Percentiles rank a stretch among this genome's conserved stretches.
Conservation (phyloP, 2,113 vertebrate genomes). For the Bettongia penicillata region DNA sequence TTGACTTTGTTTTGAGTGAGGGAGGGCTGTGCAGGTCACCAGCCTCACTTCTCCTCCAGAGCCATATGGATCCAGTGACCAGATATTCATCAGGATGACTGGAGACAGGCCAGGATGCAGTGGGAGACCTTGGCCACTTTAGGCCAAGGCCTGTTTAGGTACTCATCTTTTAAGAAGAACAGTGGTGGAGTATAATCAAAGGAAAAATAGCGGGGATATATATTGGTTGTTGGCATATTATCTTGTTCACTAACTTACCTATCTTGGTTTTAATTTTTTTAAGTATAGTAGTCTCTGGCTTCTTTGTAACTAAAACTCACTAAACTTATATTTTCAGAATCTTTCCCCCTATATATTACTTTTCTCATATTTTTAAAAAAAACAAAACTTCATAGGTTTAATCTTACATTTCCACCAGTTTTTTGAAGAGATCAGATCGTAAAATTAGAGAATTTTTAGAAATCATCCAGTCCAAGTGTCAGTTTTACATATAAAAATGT, state of each 20-base stretch:
- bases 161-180: background rate
- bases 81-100: no score
- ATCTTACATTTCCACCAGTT: background rate
- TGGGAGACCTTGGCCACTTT: no score
- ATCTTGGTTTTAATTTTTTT: background rate
- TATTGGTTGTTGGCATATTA: background rate
- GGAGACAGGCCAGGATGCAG: no score
- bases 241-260: background rate
- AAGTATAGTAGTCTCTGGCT: background rate
- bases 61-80: no score
- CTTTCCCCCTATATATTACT: background rate
- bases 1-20: no score
- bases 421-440: background rate
- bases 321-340: background rate
- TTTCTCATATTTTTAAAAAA: background rate
- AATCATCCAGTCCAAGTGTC: background rate
- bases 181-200: background rate
- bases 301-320: background rate
- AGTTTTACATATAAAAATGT: background rate
- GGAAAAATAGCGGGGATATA: background rate
- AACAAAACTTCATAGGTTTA: background rate
- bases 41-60: no score
- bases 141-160: no score
- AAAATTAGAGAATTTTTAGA: background rate
- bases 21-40: no score